Base-by-base conservation (phyloP, 2,113 vertebrate genomes). In the Neolamprologus hecqui region DNA sequence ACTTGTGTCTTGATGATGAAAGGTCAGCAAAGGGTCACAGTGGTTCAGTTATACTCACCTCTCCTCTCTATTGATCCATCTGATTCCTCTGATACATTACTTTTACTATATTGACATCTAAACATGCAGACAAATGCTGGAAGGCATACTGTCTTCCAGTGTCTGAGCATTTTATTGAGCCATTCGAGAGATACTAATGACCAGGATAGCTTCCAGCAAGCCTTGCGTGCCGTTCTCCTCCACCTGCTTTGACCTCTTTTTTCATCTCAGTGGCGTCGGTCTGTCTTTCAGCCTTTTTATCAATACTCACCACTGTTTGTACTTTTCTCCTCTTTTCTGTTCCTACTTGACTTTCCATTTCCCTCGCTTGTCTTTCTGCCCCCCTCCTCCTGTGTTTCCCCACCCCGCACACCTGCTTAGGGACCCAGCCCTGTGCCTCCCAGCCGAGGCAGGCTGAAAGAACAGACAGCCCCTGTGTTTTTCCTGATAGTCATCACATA, bases 401-500 rank as follows among this genome's bases (percentile, higher is more conserved):
- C 37, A n/a, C 85, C 92, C 77, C 80, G 88, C 95, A 95, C 96
- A 97, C 96, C 96, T 97, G 96, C 91, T 96, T 82, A 13, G 87
- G 83, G 90, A 87, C 90, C 85, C 90, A 85, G 84, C 94, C 90
- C 86, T 83, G 90, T 83, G 89, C 90, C 92, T 92, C 84, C 63
- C 81, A 90, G 90, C 86, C 55, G 7, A n/a, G 90, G 92, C 85
- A 80, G 85, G 86, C 82, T 81, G 49, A 85, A 77, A 85, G 94
- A 96, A 96, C 96, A 96, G 95, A 95, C 94, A 53, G 93, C 82
- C 90, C 84, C 93, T 96, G 94, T 96, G 95, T 95, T 94, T 91
- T 91, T 91, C 90, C 90, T 92, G 94, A 95, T 96, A 96, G 95
- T 96, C 94, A 95, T 96, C 96, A 90, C 96, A 96, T 96, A 95